A percentile compares a stretch with the other conserved stretches of the same genome.
Evolutionary conservation across 30 jellyfish, hydroid and myxozoan species (phyloP).

Genomic region (Hydractinia echinata): DNA sequence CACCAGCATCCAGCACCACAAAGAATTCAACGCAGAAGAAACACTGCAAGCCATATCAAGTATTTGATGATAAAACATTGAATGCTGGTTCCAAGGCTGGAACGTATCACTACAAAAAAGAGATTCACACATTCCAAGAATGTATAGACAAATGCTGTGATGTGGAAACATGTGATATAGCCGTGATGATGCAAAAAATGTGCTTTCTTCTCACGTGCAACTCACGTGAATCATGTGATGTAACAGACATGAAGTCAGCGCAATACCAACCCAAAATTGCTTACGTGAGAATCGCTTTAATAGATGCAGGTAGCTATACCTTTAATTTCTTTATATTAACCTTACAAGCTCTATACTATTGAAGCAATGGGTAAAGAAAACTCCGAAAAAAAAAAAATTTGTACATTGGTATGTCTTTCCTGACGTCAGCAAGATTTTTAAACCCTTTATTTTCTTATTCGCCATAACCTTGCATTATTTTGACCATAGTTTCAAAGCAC

Average conservation of each 20-base stretch:
- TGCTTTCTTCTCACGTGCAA: constrained; percentile 68
- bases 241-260: constrained; percentile 31
- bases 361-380: no score
- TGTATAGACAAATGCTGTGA: constrained; percentile 65
- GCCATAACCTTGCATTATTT: no score
- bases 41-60: constrained; percentile 34
- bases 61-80: constrained; percentile 50
- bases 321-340: background rate
- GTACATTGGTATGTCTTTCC: no score
- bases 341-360: no score
- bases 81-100: constrained; percentile 88
- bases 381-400: no score
- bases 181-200: constrained; percentile 56
- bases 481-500: no score
- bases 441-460: no score
- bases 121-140: constrained; percentile 9
- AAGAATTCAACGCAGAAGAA: background rate
- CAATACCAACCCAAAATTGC: constrained; percentile 60
- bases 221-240: constrained; percentile 58
- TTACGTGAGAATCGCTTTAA: constrained; percentile 45
- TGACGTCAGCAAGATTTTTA: no score
- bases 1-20: background rate
- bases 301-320: constrained; percentile 46
- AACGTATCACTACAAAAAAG: constrained; percentile 31
- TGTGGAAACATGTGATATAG: constrained; percentile 53